Evolutionary conservation across 1,140 invertebrate species (phyloP).

Genomic region (Aphaenogaster floridana): DNA sequence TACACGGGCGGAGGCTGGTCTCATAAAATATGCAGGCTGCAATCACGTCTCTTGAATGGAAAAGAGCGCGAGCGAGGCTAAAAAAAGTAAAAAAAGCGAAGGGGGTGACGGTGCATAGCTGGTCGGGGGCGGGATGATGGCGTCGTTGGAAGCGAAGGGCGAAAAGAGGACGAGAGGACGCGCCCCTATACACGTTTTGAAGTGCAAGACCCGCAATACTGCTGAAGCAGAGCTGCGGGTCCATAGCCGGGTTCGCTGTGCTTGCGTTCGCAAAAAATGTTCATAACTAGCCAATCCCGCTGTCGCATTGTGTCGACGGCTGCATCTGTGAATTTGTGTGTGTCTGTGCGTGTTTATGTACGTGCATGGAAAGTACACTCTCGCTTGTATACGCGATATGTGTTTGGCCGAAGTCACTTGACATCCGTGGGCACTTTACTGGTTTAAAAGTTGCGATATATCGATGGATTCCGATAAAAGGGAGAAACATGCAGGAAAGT

Average conservation of each 20-base stretch:
- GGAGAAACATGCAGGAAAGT: background rate
- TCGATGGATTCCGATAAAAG: slow-evolving; percentile 27
- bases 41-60: slow-evolving; percentile 77
- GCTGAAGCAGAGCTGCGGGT: slow-evolving; percentile 70
- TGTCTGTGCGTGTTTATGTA: background rate
- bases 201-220: slow-evolving; percentile 69
- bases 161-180: slow-evolving; percentile 31
- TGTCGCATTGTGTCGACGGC: slow-evolving; percentile 36
- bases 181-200: slow-evolving; percentile 62
- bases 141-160: slow-evolving; percentile 46
- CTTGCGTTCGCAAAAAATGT: slow-evolving; percentile 78
- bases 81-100: slow-evolving; percentile 56
- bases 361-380: background rate
- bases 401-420: slow-evolving; percentile 17
- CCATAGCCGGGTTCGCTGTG: slow-evolving; percentile 36
- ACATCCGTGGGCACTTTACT: slow-evolving; percentile 22
- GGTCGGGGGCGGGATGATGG: slow-evolving; percentile 51
- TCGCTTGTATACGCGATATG: too few relatives aligned
- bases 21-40: slow-evolving; percentile 79
- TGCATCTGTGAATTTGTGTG: slow-evolving; percentile 48
- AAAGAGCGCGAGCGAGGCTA: slow-evolving; percentile 57
- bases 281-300: slow-evolving; percentile 77
- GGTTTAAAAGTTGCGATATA: slow-evolving; percentile 45
- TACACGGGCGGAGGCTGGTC: slow-evolving; percentile 57
- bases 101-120: slow-evolving; percentile 45